Conservation (phyloP, 2,797 vertebrate genomes). For the Pseudopleuronectes americanus region DNA sequence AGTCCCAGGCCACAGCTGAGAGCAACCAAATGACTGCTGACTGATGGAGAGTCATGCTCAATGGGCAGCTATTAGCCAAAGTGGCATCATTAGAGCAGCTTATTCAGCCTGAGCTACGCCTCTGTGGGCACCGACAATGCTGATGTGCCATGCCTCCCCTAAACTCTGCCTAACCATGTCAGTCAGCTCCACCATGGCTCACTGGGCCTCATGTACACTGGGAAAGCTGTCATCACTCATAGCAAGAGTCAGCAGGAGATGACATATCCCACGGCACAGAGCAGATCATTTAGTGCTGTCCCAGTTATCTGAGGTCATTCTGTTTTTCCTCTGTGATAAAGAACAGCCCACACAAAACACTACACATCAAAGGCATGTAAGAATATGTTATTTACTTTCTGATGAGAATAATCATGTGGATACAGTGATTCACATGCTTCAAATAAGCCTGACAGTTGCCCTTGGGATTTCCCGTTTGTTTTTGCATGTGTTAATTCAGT, state of each 20-base stretch:
- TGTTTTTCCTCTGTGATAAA: background rate
- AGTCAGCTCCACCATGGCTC: conserved; percentile 34
- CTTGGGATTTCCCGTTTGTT: background rate
- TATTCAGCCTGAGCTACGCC: conserved; percentile 58
- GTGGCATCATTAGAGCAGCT: conserved; percentile 55
- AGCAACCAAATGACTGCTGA: conserved; percentile 51
- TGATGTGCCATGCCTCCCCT: conserved; percentile 53
- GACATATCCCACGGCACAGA: background rate
- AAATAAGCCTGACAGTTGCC: background rate
- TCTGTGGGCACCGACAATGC: conserved; percentile 56
- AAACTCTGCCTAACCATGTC: conserved; percentile 56
- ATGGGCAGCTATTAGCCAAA: conserved; percentile 54
- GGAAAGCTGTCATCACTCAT: conserved; percentile 27
- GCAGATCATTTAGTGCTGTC: background rate
- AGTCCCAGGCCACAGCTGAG: conserved; percentile 51
- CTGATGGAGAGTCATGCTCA: conserved; percentile 56
- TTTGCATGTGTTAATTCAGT: background rate
- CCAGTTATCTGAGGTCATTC: background rate
- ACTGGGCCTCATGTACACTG: conserved; percentile 30
- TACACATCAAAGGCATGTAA: background rate
- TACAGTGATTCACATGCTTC: background rate
- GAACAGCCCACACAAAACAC: background rate
- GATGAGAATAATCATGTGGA: no score
- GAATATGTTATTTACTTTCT: no score
- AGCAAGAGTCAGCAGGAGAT: background rate